These are phyloP conservation scores for Drosophila pachea DNA, from an alignment of 1,140 invertebrate species.

Conservation along the genomic window DNA sequence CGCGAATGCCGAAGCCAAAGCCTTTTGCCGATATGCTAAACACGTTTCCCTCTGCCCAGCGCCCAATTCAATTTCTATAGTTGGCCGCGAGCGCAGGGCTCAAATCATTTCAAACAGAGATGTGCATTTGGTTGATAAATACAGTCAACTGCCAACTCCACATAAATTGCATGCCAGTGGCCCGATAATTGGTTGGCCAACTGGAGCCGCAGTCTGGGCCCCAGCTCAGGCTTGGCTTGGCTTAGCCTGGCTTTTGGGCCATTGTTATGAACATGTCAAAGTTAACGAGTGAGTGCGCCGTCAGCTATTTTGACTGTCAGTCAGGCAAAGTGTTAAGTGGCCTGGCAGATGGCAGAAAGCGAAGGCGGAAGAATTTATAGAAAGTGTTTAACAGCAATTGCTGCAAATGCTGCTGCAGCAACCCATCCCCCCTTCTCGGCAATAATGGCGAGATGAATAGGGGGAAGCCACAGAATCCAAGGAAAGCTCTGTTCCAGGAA, in stretches of 20 bases:
- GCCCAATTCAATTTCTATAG: constrained; percentile 67
- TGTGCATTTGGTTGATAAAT: constrained; percentile 62
- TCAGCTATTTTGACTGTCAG: constrained; percentile 61
- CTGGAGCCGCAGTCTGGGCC: not conserved
- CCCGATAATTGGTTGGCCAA: constrained; percentile 55
- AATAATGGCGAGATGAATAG: not conserved
- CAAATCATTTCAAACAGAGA: constrained; percentile 68
- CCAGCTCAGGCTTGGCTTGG: not conserved
- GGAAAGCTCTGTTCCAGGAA: too few relatives aligned
- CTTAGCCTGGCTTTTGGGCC: constrained; percentile 47
- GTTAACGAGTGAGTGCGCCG: constrained; percentile 64
- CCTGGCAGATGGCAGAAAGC: not conserved
- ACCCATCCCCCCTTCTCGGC: constrained; percentile 35
- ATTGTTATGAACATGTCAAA: constrained; percentile 77
- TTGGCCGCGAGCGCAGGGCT: constrained; percentile 55
- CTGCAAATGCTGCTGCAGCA: constrained; percentile 28
- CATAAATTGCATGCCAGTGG: constrained; percentile 63
- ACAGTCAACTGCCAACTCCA: constrained; percentile 42
- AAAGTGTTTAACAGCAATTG: constrained; percentile 37
- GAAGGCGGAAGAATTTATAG: constrained; percentile 17
- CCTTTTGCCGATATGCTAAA: constrained; percentile 75
- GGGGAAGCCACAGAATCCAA: not conserved
- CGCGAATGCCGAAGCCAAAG: constrained; percentile 59
- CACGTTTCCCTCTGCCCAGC: constrained; percentile 51
- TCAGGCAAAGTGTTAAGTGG: constrained; percentile 70